A percentile compares a stretch with the other conserved stretches of the same genome.
Evolutionary conservation across 30 jellyfish, hydroid and myxozoan species (phyloP).

Genomic region (Pelagia noctiluca): DNA sequence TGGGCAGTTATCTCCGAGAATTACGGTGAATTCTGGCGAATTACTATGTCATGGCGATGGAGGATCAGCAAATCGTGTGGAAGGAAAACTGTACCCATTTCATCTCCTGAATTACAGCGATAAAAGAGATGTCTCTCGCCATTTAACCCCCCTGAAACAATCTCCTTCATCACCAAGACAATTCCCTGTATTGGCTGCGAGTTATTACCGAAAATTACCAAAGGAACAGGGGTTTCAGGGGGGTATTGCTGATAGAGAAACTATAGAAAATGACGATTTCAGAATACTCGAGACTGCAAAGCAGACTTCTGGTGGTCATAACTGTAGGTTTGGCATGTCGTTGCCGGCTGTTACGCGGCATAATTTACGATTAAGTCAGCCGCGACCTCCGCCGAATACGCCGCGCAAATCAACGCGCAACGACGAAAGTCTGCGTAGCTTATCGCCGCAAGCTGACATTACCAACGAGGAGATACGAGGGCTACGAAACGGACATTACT

Average conservation of each 20-base stretch:
- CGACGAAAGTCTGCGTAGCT: background rate
- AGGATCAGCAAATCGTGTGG: background rate
- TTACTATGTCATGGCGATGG: background rate
- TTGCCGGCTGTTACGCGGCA: slow-evolving; percentile 41
- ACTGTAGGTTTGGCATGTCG: background rate
- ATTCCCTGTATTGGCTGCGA: slow-evolving; percentile 69
- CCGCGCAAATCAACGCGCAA: slow-evolving; percentile 28
- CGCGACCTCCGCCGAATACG: slow-evolving; percentile 38
- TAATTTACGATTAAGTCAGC: background rate
- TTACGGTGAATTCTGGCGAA: background rate
- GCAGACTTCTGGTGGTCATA: background rate
- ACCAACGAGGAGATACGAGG: slow-evolving; percentile 53
- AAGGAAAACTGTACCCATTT: slow-evolving; percentile 56
- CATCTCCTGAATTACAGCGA: slow-evolving; percentile 28
- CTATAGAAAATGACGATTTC: background rate
- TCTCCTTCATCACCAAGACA: slow-evolving; percentile 38
- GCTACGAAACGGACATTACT: slow-evolving; percentile 63
- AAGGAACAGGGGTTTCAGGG: background rate
- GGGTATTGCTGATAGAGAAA: background rate
- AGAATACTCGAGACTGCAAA: background rate
- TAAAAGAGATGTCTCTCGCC: background rate
- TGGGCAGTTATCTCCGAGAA: no score
- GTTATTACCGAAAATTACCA: slow-evolving; percentile 23
- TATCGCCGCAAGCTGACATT: background rate
- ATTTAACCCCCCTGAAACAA: background rate